phyloP scores from a whole-genome alignment of 2,888 invertebrate genomes.

The Hemithea aestivaria region DNA sequence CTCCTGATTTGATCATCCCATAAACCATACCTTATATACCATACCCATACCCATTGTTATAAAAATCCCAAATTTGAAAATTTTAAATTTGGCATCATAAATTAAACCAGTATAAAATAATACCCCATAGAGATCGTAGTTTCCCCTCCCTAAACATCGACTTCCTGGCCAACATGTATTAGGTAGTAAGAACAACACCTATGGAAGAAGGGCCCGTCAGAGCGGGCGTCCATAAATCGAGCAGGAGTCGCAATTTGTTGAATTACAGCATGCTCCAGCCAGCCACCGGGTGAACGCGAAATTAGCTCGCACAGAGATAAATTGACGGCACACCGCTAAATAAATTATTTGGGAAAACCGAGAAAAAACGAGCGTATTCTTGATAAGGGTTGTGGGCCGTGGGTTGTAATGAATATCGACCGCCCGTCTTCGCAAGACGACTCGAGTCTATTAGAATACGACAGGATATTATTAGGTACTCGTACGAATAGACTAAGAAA shows the following conservation, averaged over 20 bases:
- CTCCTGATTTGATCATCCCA: no score
- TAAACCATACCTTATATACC: no score
- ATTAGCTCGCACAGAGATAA: slow-evolving; percentile 78
- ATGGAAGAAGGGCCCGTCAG: slow-evolving; percentile 75
- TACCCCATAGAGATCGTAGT: no score
- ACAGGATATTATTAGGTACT: no score
- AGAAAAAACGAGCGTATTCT: slow-evolving; percentile 77
- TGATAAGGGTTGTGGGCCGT: slow-evolving; percentile 71
- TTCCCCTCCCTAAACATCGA: no score
- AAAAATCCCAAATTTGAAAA: no score
- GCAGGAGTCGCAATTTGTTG: slow-evolving; percentile 78
- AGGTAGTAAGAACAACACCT: slow-evolving; percentile 41
- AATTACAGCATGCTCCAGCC: slow-evolving; percentile 78
- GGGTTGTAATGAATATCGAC: slow-evolving; percentile 18
- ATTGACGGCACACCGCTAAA: slow-evolving; percentile 76
- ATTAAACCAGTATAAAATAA: no score
- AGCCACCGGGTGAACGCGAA: slow-evolving; percentile 77
- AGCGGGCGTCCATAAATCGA: slow-evolving; percentile 71
- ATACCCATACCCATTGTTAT: no score
- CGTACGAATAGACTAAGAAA: no score
- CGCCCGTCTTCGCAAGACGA: neutral
- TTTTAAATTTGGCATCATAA: no score
- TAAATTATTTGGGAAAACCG: slow-evolving; percentile 80
- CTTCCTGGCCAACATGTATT: slow-evolving; percentile 7
- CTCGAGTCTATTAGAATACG: no score